These are phyloP conservation scores for Sarcophaga rosellei DNA, from an alignment of 2,888 invertebrate genomes.

Conservation along the genomic window DNA sequence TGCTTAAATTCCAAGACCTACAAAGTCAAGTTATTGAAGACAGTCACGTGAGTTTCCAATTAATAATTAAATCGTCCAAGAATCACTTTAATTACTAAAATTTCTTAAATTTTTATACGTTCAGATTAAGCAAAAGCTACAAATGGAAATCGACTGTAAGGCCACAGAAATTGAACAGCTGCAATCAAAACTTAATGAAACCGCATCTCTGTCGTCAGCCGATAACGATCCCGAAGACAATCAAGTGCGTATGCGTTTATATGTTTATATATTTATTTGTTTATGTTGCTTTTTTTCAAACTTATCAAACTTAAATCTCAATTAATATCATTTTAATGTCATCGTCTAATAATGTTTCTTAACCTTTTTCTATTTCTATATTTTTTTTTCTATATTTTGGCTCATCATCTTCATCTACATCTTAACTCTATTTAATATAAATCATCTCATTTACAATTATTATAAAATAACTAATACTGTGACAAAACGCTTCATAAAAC, in stretches of 20 bases:
- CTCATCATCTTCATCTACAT: slow-evolving; percentile 49
- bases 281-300: not conserved
- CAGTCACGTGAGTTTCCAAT: slow-evolving; percentile 83
- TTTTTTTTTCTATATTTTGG: slow-evolving; percentile 63
- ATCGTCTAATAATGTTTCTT: slow-evolving; percentile 49
- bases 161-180: slow-evolving; percentile 97
- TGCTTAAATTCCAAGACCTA: slow-evolving; percentile 91
- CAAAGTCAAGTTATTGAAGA: slow-evolving; percentile 93
- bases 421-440: slow-evolving; percentile 27
- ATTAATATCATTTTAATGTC: slow-evolving; percentile 51
- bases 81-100: not conserved
- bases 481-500: not conserved
- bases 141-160: slow-evolving; percentile 98
- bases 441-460: slow-evolving; percentile 39
- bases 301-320: not conserved
- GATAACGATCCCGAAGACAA: slow-evolving; percentile 91
- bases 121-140: slow-evolving; percentile 86
- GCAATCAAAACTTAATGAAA: slow-evolving; percentile 93
- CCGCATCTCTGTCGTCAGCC: slow-evolving; percentile 94
- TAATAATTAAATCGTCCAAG: not conserved
- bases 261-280: slow-evolving; percentile 10
- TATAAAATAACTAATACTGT: slow-evolving; percentile 1
- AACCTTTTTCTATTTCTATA: slow-evolving; percentile 61
- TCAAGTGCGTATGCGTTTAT: slow-evolving; percentile 78
- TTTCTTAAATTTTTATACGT: not conserved